Conservation (phyloP, 2,113 vertebrate genomes). For the Pyxicephalus adspersus region DNA sequence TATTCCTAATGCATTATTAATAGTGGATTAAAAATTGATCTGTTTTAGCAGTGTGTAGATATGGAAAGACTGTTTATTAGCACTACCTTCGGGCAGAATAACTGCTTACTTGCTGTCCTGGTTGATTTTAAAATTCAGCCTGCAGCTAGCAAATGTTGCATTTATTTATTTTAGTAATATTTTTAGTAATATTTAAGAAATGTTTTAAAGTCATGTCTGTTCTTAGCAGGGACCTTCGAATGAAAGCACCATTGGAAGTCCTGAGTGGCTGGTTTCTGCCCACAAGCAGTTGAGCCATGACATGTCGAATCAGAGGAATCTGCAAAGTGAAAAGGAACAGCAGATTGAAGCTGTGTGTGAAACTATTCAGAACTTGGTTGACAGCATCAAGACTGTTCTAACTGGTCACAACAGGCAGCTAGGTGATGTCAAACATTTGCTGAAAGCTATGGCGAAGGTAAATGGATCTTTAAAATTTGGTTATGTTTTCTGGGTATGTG, state of each 20-base stretch:
- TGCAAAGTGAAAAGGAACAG: conserved; percentile 90
- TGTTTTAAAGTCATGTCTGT: conserved; percentile 14
- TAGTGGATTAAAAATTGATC: too few species aligned
- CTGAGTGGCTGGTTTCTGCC: conserved; percentile 91
- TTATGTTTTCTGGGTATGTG: neutral
- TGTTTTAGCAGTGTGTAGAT: too few species aligned
- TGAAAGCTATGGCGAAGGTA: conserved; percentile 97
- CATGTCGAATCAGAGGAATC: conserved; percentile 79
- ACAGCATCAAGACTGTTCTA: conserved; percentile 92
- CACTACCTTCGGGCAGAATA: too few species aligned
- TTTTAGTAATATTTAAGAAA: too few species aligned
- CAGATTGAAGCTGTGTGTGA: conserved; percentile 90
- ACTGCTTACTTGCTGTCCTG: too few species aligned
- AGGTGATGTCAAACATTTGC: conserved; percentile 93
- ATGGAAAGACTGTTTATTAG: too few species aligned
- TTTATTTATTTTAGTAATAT: too few species aligned
- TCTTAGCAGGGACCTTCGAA: conserved; percentile 79
- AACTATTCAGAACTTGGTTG: conserved; percentile 90
- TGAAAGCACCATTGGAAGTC: conserved; percentile 87
- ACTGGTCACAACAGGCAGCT: conserved; percentile 94
- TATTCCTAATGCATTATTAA: too few species aligned
- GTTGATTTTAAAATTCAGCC: too few species aligned
- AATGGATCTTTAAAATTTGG: neutral
- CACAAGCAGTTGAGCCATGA: conserved; percentile 91
- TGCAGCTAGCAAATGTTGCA: too few species aligned